These are phyloP conservation scores for Rhizomys pruinosus DNA, from an alignment of 2,113 vertebrate genomes.

Conservation along the genomic window DNA sequence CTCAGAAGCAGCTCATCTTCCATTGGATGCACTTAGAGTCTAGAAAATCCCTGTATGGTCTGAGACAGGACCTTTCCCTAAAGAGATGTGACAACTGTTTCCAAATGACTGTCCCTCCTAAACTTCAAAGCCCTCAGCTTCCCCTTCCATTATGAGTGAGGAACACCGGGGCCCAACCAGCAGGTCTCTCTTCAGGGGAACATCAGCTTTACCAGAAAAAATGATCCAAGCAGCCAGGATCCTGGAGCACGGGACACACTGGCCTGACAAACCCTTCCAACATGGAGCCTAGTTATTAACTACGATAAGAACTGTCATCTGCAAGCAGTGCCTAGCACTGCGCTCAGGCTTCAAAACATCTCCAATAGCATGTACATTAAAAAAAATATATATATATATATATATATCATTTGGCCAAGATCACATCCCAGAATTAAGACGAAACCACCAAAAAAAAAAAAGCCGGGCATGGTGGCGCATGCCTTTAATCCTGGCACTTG, in stretches of 20 bases:
- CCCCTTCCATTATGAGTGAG: conserved; percentile 70
- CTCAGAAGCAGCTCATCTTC: neutral
- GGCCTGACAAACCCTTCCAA: neutral
- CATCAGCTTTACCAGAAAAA: neutral
- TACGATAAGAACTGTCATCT: neutral
- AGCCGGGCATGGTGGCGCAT: too few species aligned
- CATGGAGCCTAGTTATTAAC: neutral
- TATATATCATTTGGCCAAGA: too few species aligned
- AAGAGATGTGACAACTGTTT: conserved; percentile 49
- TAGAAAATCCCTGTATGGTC: conserved; percentile 41
- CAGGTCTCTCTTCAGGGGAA: neutral
- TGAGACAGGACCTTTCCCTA: conserved; percentile 48
- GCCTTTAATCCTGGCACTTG: too few species aligned
- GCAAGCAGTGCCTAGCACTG: neutral
- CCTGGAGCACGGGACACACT: neutral
- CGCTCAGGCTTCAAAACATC: neutral
- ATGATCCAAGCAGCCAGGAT: neutral
- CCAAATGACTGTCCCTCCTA: conserved; percentile 61
- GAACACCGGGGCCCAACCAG: neutral
- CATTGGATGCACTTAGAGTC: neutral
- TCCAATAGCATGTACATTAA: too few species aligned
- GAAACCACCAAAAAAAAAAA: too few species aligned
- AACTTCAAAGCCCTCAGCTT: conserved; percentile 38
- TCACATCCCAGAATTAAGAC: too few species aligned
- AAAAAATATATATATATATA: too few species aligned